Evolutionary conservation across 2,888 invertebrate genomes (phyloP).

Genomic region (Hyposoter didymator): DNA sequence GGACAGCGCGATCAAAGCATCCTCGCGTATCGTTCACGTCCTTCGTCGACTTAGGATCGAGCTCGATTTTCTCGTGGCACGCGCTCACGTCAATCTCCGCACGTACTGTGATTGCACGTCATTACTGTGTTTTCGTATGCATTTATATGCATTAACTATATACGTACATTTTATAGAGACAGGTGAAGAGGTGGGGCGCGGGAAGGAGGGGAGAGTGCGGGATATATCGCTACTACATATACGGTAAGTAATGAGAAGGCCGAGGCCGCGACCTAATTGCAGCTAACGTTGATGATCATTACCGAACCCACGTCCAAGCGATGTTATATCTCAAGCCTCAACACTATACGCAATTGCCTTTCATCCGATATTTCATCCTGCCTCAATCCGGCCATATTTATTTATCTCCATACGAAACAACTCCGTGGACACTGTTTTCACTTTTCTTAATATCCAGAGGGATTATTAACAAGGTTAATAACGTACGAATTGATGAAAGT

Average conservation of each 20-base stretch:
- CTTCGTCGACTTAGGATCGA: slow-evolving; percentile 45
- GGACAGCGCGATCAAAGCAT: slow-evolving; percentile 37
- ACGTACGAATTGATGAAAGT: slow-evolving; percentile 42
- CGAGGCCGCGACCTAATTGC: slow-evolving; percentile 70
- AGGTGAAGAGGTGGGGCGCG: background rate
- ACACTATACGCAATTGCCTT: slow-evolving; percentile 26
- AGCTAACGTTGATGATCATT: slow-evolving; percentile 64
- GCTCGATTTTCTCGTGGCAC: slow-evolving; percentile 52
- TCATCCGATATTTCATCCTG: slow-evolving; percentile 33
- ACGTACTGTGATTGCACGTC: slow-evolving; percentile 69
- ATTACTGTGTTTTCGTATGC: slow-evolving; percentile 70
- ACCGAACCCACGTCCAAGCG: slow-evolving; percentile 55
- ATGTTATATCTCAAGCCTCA: slow-evolving; percentile 37
- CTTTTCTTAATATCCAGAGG: slow-evolving; percentile 34
- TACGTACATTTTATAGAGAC: background rate
- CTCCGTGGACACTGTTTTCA: slow-evolving; percentile 49
- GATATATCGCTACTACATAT: slow-evolving; percentile 55
- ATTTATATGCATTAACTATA: slow-evolving; percentile 50
- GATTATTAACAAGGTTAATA: slow-evolving; percentile 40
- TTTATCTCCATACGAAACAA: background rate
- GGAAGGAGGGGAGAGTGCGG: background rate
- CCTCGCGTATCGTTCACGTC: slow-evolving; percentile 26
- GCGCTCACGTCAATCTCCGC: slow-evolving; percentile 60
- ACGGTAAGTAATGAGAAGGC: slow-evolving; percentile 70
- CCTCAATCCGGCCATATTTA: slow-evolving; percentile 24